These are phyloP conservation scores for Gallinago stenura DNA, from an alignment of 2,797 vertebrate species.

Conservation along the genomic window DNA sequence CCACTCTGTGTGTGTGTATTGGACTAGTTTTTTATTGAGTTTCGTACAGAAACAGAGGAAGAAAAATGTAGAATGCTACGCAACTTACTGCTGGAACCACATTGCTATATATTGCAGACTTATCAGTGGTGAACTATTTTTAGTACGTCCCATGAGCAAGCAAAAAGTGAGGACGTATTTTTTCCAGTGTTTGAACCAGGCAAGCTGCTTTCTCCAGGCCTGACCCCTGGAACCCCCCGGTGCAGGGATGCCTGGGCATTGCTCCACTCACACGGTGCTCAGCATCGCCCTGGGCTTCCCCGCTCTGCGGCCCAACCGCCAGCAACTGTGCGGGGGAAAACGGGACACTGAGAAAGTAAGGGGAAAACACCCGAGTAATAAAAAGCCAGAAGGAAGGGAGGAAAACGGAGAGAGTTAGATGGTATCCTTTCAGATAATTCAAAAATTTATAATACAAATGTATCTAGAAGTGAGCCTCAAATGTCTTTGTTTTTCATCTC, in stretches of 20 bases:
- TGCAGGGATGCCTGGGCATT: background rate
- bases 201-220: background rate
- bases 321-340: background rate
- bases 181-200: background rate
- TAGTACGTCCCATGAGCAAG: background rate
- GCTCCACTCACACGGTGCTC: background rate
- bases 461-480: background rate
- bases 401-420: background rate
- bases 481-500: background rate
- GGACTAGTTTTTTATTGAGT: background rate
- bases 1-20: too few relatives aligned
- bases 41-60: background rate
- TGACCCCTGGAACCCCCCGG: background rate
- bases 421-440: background rate
- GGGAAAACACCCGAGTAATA: background rate
- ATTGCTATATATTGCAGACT: background rate
- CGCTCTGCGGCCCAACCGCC: background rate
- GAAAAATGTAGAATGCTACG: background rate
- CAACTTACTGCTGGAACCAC: background rate
- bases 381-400: background rate
- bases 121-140: background rate
- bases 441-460: background rate
- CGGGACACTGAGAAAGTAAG: background rate
- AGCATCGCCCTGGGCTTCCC: background rate
- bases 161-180: background rate